These are phyloP conservation scores for Tenebrio molitor DNA, from an alignment of 1,140 invertebrate species.

Conservation along the genomic window DNA sequence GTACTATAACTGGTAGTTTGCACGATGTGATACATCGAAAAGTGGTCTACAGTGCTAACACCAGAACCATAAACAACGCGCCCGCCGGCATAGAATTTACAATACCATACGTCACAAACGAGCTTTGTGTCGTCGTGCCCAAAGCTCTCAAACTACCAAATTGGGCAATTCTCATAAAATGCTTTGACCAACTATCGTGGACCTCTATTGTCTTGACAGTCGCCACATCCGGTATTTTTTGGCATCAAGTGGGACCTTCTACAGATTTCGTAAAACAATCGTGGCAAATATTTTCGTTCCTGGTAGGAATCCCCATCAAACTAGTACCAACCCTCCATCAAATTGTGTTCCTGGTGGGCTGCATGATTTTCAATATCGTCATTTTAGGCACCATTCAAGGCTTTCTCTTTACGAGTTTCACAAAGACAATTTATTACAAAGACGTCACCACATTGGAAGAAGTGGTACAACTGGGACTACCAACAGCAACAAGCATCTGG, in stretches of 20 bases:
- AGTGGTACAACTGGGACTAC: slow-evolving; percentile 35
- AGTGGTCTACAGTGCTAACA: slow-evolving; percentile 64
- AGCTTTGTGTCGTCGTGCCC: slow-evolving; percentile 65
- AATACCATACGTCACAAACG: slow-evolving; percentile 61
- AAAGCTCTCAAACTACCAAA: slow-evolving; percentile 64
- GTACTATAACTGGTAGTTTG: slow-evolving; percentile 62
- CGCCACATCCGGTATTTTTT: not conserved
- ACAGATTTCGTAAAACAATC: not conserved
- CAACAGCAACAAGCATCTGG: slow-evolving; percentile 29
- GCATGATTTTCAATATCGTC: slow-evolving; percentile 16
- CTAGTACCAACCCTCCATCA: not conserved
- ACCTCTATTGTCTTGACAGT: too few relatives aligned
- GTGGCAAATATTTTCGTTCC: not conserved
- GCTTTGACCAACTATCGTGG: too few relatives aligned
- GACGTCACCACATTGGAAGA: slow-evolving; percentile 49
- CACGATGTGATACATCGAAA: slow-evolving; percentile 62
- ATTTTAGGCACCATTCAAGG: slow-evolving; percentile 6
- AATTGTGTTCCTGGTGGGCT: not conserved
- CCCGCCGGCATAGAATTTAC: slow-evolving; percentile 62
- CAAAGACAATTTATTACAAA: slow-evolving; percentile 5
- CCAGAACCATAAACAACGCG: slow-evolving; percentile 64
- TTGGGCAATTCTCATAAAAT: slow-evolving; percentile 64
- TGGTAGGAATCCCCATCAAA: not conserved
- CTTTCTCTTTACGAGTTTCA: slow-evolving; percentile 13
- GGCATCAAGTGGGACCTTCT: not conserved